Conservation (phyloP, 2,797 vertebrate genomes). For the Coranthus polyacanthus region DNA sequence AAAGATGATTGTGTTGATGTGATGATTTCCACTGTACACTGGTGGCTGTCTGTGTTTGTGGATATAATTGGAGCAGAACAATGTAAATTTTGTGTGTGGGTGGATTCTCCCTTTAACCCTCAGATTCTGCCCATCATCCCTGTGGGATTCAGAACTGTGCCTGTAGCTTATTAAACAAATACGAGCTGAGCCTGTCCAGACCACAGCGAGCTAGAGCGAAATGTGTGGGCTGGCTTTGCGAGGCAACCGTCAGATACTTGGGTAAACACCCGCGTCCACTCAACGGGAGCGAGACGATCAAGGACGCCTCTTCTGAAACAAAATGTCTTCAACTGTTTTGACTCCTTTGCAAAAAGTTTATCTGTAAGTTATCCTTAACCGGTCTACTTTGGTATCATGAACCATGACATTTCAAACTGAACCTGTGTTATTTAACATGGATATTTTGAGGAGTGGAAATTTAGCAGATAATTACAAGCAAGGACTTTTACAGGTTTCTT, state of each 20-base stretch:
- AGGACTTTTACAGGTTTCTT: constrained; percentile 13
- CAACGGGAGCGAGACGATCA: background rate
- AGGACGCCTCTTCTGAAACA: background rate
- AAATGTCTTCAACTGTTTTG: background rate
- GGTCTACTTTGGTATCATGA: background rate
- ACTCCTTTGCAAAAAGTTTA: background rate
- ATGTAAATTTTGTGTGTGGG: constrained; percentile 13
- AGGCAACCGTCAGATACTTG: background rate
- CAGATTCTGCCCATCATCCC: constrained; percentile 19
- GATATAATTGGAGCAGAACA: constrained; percentile 10
- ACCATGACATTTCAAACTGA: constrained; percentile 45
- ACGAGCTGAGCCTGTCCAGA: constrained; percentile 15
- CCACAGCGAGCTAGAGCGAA: constrained; percentile 3
- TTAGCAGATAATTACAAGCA: constrained; percentile 9
- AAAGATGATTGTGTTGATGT: background rate
- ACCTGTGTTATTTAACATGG: constrained; percentile 33
- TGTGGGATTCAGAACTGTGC: constrained; percentile 29
- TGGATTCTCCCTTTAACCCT: constrained; percentile 14
- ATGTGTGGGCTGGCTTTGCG: constrained; percentile 19
- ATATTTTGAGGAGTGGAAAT: constrained; percentile 12
- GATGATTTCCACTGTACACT: background rate
- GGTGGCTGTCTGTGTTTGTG: background rate
- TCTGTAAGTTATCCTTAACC: background rate
- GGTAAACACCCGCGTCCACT: background rate
- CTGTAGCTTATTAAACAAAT: constrained; percentile 37